These are phyloP conservation scores for Oophaga pumilio DNA, from an alignment of 2,113 vertebrate species.

Conservation along the genomic window DNA sequence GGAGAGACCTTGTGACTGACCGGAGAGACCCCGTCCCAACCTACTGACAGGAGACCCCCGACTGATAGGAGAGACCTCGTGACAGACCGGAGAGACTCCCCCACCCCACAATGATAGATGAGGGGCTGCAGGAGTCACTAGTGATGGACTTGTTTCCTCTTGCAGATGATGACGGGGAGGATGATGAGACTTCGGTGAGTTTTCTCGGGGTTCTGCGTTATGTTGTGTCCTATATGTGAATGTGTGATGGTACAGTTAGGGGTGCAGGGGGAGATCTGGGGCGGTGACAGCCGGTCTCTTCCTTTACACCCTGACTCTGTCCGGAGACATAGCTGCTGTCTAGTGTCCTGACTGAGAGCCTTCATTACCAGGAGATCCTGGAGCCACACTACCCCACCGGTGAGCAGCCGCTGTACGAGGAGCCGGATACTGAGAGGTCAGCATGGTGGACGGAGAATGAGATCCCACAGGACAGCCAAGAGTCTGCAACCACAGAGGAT, in stretches of 20 bases:
- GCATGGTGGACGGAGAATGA: background rate
- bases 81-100: too few relatives aligned
- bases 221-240: too few relatives aligned
- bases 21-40: rapidly evolving
- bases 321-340: background rate
- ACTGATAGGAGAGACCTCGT: background rate
- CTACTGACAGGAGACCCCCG: background rate
- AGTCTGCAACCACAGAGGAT: slow-evolving; percentile 42
- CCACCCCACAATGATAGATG: background rate
- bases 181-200: slow-evolving; percentile 76
- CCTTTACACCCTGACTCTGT: background rate
- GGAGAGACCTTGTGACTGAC: background rate
- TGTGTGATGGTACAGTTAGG: too few relatives aligned
- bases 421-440: slow-evolving; percentile 39
- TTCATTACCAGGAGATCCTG: slow-evolving; percentile 62
- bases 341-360: background rate
- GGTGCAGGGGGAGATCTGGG: too few relatives aligned
- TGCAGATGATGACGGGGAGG: slow-evolving; percentile 69
- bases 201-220: background rate
- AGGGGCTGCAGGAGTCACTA: background rate
- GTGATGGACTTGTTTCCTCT: slow-evolving; percentile 51
- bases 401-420: slow-evolving; percentile 73
- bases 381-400: slow-evolving; percentile 72
- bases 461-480: slow-evolving; percentile 31
- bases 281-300: too few relatives aligned